Base-by-base conservation (phyloP, 1,140 invertebrate genomes). In the Sitobion miscanthi region DNA sequence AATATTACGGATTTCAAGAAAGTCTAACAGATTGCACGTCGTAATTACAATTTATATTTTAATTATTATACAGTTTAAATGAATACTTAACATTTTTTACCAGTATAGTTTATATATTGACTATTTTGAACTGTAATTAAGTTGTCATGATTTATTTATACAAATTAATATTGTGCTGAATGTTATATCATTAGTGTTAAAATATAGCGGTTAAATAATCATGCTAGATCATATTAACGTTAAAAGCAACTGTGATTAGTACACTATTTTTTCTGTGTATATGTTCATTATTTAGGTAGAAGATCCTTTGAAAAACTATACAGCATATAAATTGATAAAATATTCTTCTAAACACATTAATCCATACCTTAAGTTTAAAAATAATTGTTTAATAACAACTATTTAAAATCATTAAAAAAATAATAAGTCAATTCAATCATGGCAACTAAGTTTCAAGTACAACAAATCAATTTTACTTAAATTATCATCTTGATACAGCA, bases 31-130 rank as follows among this genome's bases (percentile, higher is more conserved):
- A 83, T 83, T 83, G 42, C 35, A 20, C 38, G 35, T 83, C 42
- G 82, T 83, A 83, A 83, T 42, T 83, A 83, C 42, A 21, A 83
- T 38, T 82, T 82, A 82, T 82, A 82, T 82, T 83, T 83, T 83
- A 83, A 38, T 83, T 77, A 42, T 42, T 42, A 42, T 42, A 42
- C 42, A 42, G 42, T 42, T 82, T 83, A 21, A 83, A 17, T 17
- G 9, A 1, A 57, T 57, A 25, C 7, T 57, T 57, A n/a, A n/a
- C n/a, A n/a, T 35, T 77, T 77, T 77, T 0, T n/a, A 77, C 62
- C 5, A n/a, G n/a, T 35, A 77, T 77, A 17, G 4, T 77, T 69
- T 17, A 17, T 30, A 11, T 11, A 69, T 77, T 77, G 62, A n/a
- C 14, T 23, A 77, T 77, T 77, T 77, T n/a, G 5, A 77, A 1